These are phyloP conservation scores for Merops nubicus DNA, from an alignment of 2,113 vertebrate genomes.

Conservation along the genomic window DNA sequence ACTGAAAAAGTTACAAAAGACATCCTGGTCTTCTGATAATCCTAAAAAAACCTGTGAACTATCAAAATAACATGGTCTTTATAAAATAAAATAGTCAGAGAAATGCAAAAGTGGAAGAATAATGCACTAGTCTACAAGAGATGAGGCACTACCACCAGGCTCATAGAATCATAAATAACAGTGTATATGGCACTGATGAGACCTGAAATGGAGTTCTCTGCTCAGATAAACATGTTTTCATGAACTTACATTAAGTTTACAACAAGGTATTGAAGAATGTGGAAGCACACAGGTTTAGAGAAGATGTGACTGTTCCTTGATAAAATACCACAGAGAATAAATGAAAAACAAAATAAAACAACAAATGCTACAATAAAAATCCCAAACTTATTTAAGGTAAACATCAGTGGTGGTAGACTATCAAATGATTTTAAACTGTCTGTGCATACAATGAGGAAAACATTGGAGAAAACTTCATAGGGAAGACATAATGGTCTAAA, in stretches of 20 bases:
- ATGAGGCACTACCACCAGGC: background rate
- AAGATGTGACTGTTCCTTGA: background rate
- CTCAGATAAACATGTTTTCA: background rate
- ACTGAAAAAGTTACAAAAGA: background rate
- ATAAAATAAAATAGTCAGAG: background rate
- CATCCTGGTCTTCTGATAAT: background rate
- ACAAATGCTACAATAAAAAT: too few species aligned
- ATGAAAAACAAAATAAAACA: background rate
- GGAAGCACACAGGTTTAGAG: background rate
- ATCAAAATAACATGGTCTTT: background rate
- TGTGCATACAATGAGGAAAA: background rate
- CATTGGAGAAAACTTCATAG: background rate
- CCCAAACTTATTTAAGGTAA: background rate
- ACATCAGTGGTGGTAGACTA: background rate
- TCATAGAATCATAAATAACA: background rate
- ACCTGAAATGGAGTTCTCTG: background rate
- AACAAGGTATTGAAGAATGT: background rate
- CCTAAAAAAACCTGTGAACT: background rate
- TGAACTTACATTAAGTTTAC: background rate
- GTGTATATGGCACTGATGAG: background rate
- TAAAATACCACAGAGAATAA: background rate
- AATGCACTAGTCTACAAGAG: background rate
- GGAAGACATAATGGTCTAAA: background rate
- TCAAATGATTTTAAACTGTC: background rate
- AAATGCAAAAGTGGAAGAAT: background rate